Percentiles rank a stretch among this genome's conserved stretches.
phyloP scores from a whole-genome alignment of 2,113 vertebrate species.

The Orientallactaga bullata region DNA sequence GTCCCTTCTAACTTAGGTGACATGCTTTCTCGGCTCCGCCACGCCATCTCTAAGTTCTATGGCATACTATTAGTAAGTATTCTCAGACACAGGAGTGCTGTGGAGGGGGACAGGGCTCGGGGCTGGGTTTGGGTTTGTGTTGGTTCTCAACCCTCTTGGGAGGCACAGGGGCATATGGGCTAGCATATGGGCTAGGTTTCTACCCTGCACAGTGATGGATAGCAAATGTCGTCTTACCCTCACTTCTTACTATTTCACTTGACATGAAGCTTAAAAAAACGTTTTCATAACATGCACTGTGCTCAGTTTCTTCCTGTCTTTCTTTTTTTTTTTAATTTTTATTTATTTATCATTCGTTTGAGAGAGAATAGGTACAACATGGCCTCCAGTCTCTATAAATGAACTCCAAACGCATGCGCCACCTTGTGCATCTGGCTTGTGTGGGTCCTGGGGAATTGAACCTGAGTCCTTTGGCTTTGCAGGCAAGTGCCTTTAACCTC shows the following conservation, averaged over 20 bases:
- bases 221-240: not conserved
- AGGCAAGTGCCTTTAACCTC: too few relatives aligned
- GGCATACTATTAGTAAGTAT: slow-evolving; percentile 70
- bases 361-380: too few relatives aligned
- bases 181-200: accelerated
- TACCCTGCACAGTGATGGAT: accelerated
- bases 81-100: accelerated
- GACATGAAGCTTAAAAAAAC: accelerated
- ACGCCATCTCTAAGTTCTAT: slow-evolving; percentile 51
- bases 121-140: not conserved
- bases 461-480: too few relatives aligned
- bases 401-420: too few relatives aligned
- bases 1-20: not conserved
- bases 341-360: too few relatives aligned
- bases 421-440: too few relatives aligned
- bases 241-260: not conserved
- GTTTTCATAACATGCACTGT: accelerated
- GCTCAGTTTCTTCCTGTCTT: not conserved
- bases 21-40: slow-evolving; percentile 70
- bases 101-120: accelerated
- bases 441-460: too few relatives aligned
- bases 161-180: accelerated
- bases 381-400: too few relatives aligned
- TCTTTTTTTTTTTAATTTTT: too few relatives aligned
- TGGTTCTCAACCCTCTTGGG: accelerated